Conservation (phyloP, 2,888 invertebrate species). For the Bombyx huttoni region DNA sequence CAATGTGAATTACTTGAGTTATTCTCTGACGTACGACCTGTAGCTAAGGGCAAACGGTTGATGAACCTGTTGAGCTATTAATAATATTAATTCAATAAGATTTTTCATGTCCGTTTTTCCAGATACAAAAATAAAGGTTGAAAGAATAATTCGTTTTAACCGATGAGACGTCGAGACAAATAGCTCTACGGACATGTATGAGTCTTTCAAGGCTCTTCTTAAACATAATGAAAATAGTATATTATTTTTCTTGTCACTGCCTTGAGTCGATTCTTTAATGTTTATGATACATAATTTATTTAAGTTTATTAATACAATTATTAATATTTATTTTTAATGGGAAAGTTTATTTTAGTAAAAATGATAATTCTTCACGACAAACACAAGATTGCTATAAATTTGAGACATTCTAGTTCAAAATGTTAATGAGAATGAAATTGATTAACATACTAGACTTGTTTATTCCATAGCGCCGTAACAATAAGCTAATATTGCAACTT, state of each 20-base stretch:
- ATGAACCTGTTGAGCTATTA: slow-evolving; percentile 12
- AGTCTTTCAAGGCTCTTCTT: not conserved
- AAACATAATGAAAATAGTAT: not conserved
- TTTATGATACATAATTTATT: slow-evolving; percentile 19
- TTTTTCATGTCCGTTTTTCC: not conserved
- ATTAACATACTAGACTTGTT: no score
- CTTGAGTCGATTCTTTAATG: slow-evolving; percentile 14
- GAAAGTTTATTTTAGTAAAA: not conserved
- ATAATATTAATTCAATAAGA: slow-evolving; percentile 2
- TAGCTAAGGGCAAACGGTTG: slow-evolving; percentile 9
- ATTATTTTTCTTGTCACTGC: slow-evolving; percentile 12
- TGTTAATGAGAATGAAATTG: not conserved
- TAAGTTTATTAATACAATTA: slow-evolving; percentile 2
- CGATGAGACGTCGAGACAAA: no score
- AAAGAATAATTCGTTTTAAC: no score
- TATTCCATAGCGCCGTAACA: no score
- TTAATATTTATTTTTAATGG: not conserved
- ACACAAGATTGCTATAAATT: not conserved
- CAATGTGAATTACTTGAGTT: slow-evolving; percentile 1
- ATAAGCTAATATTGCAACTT: no score
- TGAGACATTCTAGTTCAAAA: not conserved
- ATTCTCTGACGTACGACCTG: not conserved
- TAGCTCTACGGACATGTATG: not conserved
- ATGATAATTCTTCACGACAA: not conserved
- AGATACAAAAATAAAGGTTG: no score